Base-by-base conservation (phyloP, 2,113 vertebrate genomes). In the Lepidiolamprologus cunningtoni region DNA sequence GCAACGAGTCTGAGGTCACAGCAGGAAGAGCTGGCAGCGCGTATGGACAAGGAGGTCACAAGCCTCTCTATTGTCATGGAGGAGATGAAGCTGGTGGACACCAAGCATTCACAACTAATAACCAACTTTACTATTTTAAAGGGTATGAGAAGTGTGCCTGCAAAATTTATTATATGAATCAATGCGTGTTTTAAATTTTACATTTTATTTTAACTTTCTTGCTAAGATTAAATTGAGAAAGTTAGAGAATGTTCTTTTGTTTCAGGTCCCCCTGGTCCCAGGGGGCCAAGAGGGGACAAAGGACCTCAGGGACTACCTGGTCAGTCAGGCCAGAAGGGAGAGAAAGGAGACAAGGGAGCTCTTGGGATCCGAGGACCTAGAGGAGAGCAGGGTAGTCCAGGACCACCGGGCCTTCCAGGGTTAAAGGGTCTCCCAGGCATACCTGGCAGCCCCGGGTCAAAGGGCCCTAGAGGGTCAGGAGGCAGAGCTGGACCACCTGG, bases 1-100 rank as follows among this genome's bases (percentile, higher is more conserved):
- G 95, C 96, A 4, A 86, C 96, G 78, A 90, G 95, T 84, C 97
- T 99, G 86, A 97, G 96, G 89, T 94, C 96, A 84, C 97, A 98
- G 50, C 98, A 99, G 92, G 98, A 98, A 63, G 96, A 96, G 85
- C 96, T 99, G 95, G 96, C 97, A 26, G 95, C 96, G 2, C 96
- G 98, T 79, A 91, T 99, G 94, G 98, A 99, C 89, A 97, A 96
- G 28, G 98, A 99, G 96, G 97, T 99, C 88, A 97, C 97, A 89
- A 98, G 96, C 89, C 96, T 99, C 82, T 98, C 98, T 1, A 95
- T 98, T 71, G 96, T 99, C 84, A 99, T 98, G 98, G 98, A 99
- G 94, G 98, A 99, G 96, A 98, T 99, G 98, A 99, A 99, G 89
- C 91, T 99, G 54, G 98, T 99, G 35, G 98, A 99, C 95, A 98